These are phyloP conservation scores for Aldabrachelys gigantea DNA, from an alignment of 2,113 vertebrate species.

Conservation along the genomic window DNA sequence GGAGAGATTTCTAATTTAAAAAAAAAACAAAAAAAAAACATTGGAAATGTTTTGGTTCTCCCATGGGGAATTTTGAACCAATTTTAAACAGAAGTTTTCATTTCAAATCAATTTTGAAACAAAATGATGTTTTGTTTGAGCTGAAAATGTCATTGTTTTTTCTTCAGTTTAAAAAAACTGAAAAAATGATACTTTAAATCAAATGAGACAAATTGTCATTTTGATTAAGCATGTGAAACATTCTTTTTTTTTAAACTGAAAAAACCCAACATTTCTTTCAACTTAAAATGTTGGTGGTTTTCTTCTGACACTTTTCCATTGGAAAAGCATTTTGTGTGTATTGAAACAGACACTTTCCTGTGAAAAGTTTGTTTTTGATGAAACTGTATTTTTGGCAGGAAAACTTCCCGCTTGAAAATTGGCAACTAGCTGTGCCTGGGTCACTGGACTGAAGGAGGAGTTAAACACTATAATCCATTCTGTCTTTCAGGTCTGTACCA, in stretches of 20 bases:
- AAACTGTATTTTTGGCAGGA: not conserved
- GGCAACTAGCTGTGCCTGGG: not conserved
- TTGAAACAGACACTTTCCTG: not conserved
- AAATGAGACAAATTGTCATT: not conserved
- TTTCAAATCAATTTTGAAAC: not conserved
- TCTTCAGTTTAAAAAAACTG: not conserved
- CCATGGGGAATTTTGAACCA: not conserved
- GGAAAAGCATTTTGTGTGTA: not conserved
- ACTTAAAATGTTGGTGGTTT: not conserved
- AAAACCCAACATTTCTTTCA: not conserved
- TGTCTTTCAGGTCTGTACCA: rapidly evolving
- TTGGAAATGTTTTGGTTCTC: not conserved
- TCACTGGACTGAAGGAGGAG: not conserved
- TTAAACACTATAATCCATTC: not conserved
- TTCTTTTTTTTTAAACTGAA: not conserved
- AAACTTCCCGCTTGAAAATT: not conserved
- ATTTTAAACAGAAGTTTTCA: not conserved
- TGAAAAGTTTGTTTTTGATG: not conserved
- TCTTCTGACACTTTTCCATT: not conserved
- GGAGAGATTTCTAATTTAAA: not conserved
- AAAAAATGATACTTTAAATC: not conserved
- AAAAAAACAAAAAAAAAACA: not conserved
- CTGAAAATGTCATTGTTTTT: not conserved
- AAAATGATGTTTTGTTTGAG: not conserved
- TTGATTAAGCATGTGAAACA: not conserved